phyloP scores from a whole-genome alignment of 2,113 vertebrate genomes.

The Accipiter cooperii region DNA sequence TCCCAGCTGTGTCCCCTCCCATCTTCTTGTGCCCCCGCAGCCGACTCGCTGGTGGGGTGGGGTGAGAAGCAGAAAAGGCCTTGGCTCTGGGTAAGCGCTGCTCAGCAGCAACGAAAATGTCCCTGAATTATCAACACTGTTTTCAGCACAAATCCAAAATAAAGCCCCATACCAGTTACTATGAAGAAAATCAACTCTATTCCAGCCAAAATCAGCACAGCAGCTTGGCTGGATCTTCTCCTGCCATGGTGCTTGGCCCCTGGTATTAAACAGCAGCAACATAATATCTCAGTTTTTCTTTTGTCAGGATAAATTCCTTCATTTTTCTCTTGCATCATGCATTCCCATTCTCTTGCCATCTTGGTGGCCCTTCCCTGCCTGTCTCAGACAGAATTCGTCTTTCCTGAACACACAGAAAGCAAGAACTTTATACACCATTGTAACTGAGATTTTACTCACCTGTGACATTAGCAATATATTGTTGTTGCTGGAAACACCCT shows the following conservation, averaged over 20 bases:
- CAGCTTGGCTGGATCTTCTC: not conserved
- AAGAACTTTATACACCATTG: not conserved
- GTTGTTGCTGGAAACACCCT: not conserved
- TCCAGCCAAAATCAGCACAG: too few relatives aligned
- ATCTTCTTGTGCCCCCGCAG: too few relatives aligned
- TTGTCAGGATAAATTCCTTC: not conserved
- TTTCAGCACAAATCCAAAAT: too few relatives aligned
- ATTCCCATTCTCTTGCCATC: not conserved
- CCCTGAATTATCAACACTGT: too few relatives aligned
- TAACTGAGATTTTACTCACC: not conserved
- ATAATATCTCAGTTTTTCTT: not conserved
- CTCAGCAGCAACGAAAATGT: too few relatives aligned
- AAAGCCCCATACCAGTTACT: too few relatives aligned
- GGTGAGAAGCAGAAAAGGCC: too few relatives aligned
- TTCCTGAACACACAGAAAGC: not conserved
- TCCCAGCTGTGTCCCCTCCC: too few relatives aligned
- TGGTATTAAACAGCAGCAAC: not conserved
- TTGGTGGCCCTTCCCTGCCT: not conserved
- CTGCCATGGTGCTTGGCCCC: accelerated
- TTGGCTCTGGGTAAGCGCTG: too few relatives aligned
- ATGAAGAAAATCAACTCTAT: too few relatives aligned
- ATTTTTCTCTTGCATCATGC: not conserved
- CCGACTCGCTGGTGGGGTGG: too few relatives aligned
- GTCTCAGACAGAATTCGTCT: not conserved
- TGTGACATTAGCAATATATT: not conserved